These are phyloP conservation scores for Cariama cristata DNA, from an alignment of 2,113 vertebrate genomes.

Conservation along the genomic window DNA sequence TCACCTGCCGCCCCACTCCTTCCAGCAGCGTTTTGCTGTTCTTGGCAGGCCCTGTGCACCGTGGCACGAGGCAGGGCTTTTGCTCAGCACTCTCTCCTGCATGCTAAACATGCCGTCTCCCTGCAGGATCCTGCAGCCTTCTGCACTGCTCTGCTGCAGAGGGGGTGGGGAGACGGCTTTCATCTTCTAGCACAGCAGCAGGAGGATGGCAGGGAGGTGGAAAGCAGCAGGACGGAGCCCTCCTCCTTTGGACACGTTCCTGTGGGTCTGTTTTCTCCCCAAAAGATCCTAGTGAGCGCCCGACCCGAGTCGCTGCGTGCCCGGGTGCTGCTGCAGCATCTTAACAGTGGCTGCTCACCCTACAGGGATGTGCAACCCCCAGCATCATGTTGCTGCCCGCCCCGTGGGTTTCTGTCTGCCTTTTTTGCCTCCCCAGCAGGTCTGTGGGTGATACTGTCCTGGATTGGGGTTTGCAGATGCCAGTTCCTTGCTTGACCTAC, in stretches of 20 bases:
- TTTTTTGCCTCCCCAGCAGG: too few species aligned
- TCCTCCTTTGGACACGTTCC: not conserved
- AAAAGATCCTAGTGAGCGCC: accelerated
- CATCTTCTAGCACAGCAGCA: not conserved
- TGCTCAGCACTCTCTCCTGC: not conserved
- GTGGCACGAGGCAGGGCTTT: not conserved
- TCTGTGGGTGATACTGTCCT: not conserved
- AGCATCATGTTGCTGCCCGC: accelerated
- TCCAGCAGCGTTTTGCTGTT: not conserved
- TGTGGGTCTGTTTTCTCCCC: accelerated
- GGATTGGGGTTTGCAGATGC: not conserved
- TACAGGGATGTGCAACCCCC: not conserved
- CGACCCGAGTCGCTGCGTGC: accelerated
- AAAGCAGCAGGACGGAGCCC: not conserved
- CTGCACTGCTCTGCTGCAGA: slow-evolving; percentile 44
- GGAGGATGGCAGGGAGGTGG: not conserved
- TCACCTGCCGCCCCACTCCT: accelerated
- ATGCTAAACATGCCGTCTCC: slow-evolving; percentile 24
- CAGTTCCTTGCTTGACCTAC: not conserved
- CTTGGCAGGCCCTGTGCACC: not conserved
- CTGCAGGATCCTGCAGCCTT: slow-evolving; percentile 36
- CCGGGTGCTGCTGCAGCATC: accelerated
- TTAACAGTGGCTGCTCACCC: not conserved
- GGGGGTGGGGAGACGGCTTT: slow-evolving; percentile 24
- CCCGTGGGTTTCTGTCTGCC: not conserved